Evolutionary conservation across 2,113 vertebrate species (phyloP), one percentile per base, ranked within the genome.

Genomic region (Chloroceryle aenea): DNA sequence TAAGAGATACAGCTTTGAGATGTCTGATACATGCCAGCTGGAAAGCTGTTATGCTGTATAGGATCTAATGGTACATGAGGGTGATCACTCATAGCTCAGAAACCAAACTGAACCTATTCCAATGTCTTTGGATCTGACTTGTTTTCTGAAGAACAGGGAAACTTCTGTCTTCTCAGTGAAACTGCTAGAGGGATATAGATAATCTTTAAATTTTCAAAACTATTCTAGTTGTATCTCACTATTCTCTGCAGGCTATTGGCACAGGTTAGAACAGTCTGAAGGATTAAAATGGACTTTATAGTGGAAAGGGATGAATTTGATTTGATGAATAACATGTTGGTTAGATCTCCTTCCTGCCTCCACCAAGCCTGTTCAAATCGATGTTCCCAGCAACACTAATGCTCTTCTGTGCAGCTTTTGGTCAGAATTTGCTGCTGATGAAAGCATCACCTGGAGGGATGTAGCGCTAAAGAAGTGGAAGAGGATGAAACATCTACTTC

Each of bases 401-500:
- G 32, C 42, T 89, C 23, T 87, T 89, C 56, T 89, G 56, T 87
- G 64, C 56, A 89, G 61, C 69, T 94, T 85, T 94, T 4, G 5
- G 64, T 63, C 50, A 85, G 64, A 91, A 89, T 89, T 87, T 78
- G 68, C 63, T 87, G 81, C n/a, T 91, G 61, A 78, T 91, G 69
- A 93, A 93, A 85, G 87, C 69, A 87, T 94, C 92, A 94, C 87
- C 84, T 94, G 73, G 47, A 89, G 84, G 50, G 13, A 91, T 84
- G 22, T 32, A 74, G 30, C 0, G 2, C 61, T 81, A 66, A 73
- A 85, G 27, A 78, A 88, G 36, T n/a, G 16, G 48, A 86, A 87
- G 64, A 71, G 22, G 42, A 81, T 73, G 40, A 93, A 95, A 55
- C 55, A 66, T 92, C 40, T 76, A 12, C 77, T 89, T 95, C 55